Evolutionary conservation across 2,113 vertebrate species (phyloP).

Genomic region (Barnardius zonarius): DNA sequence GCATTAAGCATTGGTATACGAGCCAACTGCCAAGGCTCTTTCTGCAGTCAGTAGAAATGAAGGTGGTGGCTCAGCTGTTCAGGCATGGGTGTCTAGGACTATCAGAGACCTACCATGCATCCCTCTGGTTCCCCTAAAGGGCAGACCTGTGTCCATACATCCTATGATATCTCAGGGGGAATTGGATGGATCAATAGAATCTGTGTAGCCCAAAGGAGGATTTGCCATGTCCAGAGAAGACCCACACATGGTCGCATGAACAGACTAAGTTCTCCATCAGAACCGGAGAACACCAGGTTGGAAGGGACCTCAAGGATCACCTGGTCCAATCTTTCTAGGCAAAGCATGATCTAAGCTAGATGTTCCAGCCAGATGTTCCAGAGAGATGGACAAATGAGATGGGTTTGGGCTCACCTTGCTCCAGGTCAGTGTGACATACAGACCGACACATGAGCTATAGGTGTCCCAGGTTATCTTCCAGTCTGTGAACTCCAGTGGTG

Average conservation of each 20-base stretch:
- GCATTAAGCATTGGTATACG: rapidly evolving
- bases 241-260: rapidly evolving
- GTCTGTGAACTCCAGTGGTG: rapidly evolving
- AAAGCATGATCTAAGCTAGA: neutral
- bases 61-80: neutral
- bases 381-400: neutral
- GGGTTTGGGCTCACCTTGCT: neutral
- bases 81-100: neutral
- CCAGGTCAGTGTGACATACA: no score
- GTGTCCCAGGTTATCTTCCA: neutral
- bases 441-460: neutral
- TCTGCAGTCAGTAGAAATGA: neutral
- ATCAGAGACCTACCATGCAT: neutral
- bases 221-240: neutral
- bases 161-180: neutral
- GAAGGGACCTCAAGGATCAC: neutral
- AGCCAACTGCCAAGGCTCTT: neutral
- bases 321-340: neutral
- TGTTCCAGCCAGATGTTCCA: neutral
- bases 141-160: no score
- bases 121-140: neutral
- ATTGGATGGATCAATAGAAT: neutral
- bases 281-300: neutral
- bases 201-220: neutral
- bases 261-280: no score